Conservation (phyloP, 92 coral and sea anemone species). For the Hydrozoanthus gracilis region DNA sequence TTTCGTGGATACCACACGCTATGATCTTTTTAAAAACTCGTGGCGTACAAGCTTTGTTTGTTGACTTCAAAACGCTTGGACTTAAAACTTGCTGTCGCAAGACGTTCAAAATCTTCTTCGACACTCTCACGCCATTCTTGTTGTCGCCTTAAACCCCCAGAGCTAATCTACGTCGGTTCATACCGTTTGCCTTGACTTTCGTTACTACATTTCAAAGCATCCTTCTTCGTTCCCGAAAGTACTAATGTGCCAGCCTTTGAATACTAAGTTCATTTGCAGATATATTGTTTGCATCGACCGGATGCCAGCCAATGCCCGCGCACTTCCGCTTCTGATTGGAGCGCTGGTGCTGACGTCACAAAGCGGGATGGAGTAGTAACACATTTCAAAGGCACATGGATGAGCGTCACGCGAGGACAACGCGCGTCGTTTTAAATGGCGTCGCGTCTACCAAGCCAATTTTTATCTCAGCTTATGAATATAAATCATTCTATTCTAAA, state of each 20-base stretch:
- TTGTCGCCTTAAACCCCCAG: neutral
- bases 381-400: slow-evolving; percentile 63
- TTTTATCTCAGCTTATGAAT: slow-evolving; percentile 40
- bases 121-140: slow-evolving; percentile 44
- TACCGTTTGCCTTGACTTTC: neutral
- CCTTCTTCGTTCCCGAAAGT: slow-evolving; percentile 45
- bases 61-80: slow-evolving; percentile 38
- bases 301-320: slow-evolving; percentile 87
- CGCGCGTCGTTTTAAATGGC: slow-evolving; percentile 53
- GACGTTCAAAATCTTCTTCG: slow-evolving; percentile 41
- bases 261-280: slow-evolving; percentile 46
- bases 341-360: slow-evolving; percentile 76
- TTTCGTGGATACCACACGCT: slow-evolving; percentile 48
- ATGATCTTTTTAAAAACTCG: slow-evolving; percentile 37
- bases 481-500: slow-evolving; percentile 10
- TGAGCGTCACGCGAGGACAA: slow-evolving; percentile 51
- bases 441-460: slow-evolving; percentile 49
- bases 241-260: slow-evolving; percentile 50
- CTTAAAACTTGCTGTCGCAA: slow-evolving; percentile 48
- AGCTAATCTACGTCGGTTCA: slow-evolving; percentile 18
- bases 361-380: slow-evolving; percentile 65
- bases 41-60: slow-evolving; percentile 55
- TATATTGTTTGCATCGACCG: slow-evolving; percentile 67
- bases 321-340: slow-evolving; percentile 93
- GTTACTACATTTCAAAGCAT: slow-evolving; percentile 28